Evolutionary conservation across 2,113 vertebrate species (phyloP).

Genomic region (Dicerorhinus sumatrensis): DNA sequence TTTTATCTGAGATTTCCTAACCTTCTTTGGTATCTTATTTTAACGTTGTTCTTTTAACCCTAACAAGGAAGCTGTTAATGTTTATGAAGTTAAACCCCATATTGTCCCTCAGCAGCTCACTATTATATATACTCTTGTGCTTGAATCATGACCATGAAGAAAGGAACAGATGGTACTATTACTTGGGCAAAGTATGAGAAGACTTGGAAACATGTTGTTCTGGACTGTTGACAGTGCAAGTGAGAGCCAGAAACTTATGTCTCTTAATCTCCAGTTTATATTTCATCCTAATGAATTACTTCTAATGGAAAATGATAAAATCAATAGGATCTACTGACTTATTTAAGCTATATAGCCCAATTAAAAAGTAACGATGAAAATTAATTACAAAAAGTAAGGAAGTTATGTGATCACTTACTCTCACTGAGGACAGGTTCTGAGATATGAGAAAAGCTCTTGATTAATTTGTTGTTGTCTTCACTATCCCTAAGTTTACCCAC

Average conservation of each 20-base stretch:
- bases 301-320: not conserved
- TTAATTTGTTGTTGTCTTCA: constrained; percentile 65
- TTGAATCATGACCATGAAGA: not conserved
- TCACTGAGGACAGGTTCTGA: constrained; percentile 67
- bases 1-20: not conserved
- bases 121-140: not conserved
- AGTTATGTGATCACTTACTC: constrained; percentile 63
- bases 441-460: constrained; percentile 56
- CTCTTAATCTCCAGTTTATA: not conserved
- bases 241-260: not conserved
- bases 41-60: not conserved
- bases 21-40: constrained; percentile 22
- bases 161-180: not conserved
- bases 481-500: constrained; percentile 58
- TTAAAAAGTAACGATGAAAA: not conserved
- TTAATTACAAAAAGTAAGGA: not conserved
- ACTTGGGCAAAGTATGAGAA: not conserved
- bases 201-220: not conserved
- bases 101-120: not conserved
- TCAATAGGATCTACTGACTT: not conserved
- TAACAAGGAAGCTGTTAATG: not conserved
- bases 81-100: not conserved
- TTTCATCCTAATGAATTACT: constrained; percentile 13
- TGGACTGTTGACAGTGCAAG: not conserved
- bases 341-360: not conserved